Conservation (phyloP, 2,797 vertebrate genomes). For the Danionella dracula region DNA sequence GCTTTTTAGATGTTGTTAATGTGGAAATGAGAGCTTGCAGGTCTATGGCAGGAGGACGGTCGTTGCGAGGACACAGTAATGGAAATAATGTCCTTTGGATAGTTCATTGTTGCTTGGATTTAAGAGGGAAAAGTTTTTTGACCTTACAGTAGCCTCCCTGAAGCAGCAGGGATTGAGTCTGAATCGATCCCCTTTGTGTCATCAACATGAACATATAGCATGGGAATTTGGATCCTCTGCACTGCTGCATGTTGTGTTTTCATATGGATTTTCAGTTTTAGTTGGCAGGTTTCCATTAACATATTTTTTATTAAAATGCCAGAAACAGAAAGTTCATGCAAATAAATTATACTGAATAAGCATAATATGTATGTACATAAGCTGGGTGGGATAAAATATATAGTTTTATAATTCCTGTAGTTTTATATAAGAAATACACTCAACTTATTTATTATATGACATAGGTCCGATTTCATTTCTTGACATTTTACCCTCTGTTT, state of each 20-base stretch:
- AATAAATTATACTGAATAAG: background rate
- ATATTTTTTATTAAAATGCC: background rate
- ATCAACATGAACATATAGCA: conserved; percentile 60
- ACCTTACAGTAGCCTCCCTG: background rate
- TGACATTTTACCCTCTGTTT: too few species aligned
- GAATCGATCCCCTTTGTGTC: conserved; percentile 53
- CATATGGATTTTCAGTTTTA: background rate
- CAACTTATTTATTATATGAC: too few species aligned
- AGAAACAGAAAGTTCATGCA: background rate
- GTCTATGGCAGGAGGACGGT: conserved; percentile 46
- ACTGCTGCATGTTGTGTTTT: conserved; percentile 50
- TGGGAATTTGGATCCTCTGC: conserved; percentile 68
- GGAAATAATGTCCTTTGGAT: conserved; percentile 7
- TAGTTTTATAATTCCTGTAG: too few species aligned
- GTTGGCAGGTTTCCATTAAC: background rate
- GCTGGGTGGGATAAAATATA: too few species aligned
- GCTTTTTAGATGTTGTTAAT: conserved; percentile 66
- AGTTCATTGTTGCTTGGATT: conserved; percentile 13
- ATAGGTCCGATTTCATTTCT: too few species aligned
- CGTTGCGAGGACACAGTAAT: conserved; percentile 12
- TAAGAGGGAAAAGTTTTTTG: background rate
- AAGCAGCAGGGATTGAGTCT: conserved; percentile 52
- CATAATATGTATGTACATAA: background rate
- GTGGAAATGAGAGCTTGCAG: conserved; percentile 58
- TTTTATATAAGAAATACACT: background rate